Percentiles rank a stretch among this genome's conserved stretches.
Conservation (phyloP, 1,140 invertebrate genomes). For the Diachasmimorpha longicaudata region DNA sequence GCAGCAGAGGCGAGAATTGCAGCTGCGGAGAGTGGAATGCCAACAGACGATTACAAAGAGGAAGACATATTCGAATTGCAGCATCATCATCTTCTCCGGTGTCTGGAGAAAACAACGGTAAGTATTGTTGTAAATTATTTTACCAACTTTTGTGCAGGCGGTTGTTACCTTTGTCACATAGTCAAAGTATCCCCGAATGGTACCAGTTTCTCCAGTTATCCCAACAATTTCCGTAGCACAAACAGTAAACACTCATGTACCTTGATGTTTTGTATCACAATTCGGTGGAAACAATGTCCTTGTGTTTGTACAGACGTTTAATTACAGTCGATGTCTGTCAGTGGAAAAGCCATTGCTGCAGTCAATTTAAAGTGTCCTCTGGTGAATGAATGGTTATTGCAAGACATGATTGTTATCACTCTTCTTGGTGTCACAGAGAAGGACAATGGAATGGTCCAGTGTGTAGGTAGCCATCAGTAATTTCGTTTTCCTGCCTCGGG, state of each 20-base stretch:
- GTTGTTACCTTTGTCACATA: not conserved
- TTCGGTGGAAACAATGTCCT: not conserved
- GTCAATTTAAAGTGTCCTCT: not conserved
- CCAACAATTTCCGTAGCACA: not conserved
- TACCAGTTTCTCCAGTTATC: not conserved
- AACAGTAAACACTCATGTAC: not conserved
- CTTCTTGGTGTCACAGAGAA: not conserved
- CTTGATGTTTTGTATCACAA: not conserved
- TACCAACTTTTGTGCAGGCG: conserved; percentile 26
- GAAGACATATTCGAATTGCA: conserved; percentile 99
- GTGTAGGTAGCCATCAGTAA: not conserved
- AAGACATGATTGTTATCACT: not conserved
- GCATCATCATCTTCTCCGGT: conserved; percentile 97
- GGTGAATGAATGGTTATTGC: not conserved
- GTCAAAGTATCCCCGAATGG: not conserved
- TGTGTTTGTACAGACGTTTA: not conserved
- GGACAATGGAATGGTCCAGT: not conserved
- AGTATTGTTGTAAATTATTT: conserved; percentile 38
- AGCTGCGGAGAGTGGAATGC: conserved; percentile 88
- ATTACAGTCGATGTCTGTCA: not conserved
- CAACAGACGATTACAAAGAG: conserved; percentile 87
- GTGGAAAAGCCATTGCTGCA: not conserved
- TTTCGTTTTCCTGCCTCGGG: not conserved
- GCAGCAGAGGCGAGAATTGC: conserved; percentile 94
- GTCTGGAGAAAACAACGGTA: conserved; percentile 96